Conservation (phyloP, 1,140 invertebrate genomes). For the Dendroctonus ponderosae region DNA sequence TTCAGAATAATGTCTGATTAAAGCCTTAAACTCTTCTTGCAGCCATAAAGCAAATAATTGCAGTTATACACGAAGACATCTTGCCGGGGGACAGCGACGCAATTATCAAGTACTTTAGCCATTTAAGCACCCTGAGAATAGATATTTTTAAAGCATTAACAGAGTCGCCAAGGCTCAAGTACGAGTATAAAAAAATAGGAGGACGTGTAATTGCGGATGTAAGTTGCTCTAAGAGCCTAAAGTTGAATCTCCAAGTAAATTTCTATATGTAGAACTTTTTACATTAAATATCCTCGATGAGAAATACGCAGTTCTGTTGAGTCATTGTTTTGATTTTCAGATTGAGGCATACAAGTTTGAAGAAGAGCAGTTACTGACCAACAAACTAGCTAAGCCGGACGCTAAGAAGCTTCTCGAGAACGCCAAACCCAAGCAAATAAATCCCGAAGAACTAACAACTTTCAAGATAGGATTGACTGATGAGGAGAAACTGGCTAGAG, state of each 20-base stretch:
- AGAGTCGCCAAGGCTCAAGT: conserved; percentile 47
- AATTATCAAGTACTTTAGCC: conserved; percentile 51
- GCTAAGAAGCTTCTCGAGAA: conserved; percentile 48
- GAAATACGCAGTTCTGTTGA: no score
- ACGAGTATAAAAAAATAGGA: conserved; percentile 51
- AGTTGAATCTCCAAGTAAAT: not conserved
- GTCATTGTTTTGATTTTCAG: conserved; percentile 20
- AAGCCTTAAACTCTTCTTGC: conserved; percentile 19
- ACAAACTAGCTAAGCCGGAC: conserved; percentile 50
- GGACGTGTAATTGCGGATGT: conserved; percentile 53
- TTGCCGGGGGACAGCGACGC: conserved; percentile 48
- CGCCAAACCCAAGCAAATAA: conserved; percentile 40
- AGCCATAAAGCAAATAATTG: conserved; percentile 52
- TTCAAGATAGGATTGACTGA: conserved; percentile 61
- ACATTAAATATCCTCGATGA: not conserved
- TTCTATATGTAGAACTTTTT: no score
- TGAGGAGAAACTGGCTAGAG: conserved; percentile 55
- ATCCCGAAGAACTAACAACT: conserved; percentile 55
- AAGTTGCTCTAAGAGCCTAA: not conserved
- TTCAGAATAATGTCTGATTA: conserved; percentile 20
- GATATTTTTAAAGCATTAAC: conserved; percentile 38
- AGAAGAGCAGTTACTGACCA: conserved; percentile 50
- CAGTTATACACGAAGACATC: conserved; percentile 56
- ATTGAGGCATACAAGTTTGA: conserved; percentile 53
- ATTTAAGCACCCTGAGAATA: conserved; percentile 53